Percentiles rank a stretch among this genome's conserved stretches.
phyloP scores from a whole-genome alignment of 1,140 invertebrate species.

The Diabrotica virgifera region DNA sequence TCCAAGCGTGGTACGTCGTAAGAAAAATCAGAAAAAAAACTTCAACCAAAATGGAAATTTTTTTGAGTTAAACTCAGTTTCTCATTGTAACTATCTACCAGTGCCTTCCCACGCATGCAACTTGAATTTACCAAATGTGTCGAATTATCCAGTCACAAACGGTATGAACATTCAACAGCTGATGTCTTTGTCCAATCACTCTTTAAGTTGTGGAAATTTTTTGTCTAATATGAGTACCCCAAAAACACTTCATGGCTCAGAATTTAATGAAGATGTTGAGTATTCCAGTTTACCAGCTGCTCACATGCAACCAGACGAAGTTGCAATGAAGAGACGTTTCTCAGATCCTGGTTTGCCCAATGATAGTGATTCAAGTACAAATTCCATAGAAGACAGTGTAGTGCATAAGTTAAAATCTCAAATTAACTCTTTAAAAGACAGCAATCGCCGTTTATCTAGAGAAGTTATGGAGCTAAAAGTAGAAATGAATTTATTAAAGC shows the following conservation, averaged over 20 bases:
- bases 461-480: slow-evolving; percentile 54
- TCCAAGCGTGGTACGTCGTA: slow-evolving; percentile 42
- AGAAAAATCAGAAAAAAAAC: slow-evolving; percentile 45
- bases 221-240: slow-evolving; percentile 29
- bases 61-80: slow-evolving; percentile 31
- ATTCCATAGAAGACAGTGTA: slow-evolving; percentile 51
- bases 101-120: slow-evolving; percentile 52
- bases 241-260: slow-evolving; percentile 25
- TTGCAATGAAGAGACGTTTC: slow-evolving; percentile 51
- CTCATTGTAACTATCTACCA: slow-evolving; percentile 47
- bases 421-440: slow-evolving; percentile 53
- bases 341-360: slow-evolving; percentile 57
- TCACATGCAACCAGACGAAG: slow-evolving; percentile 42
- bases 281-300: slow-evolving; percentile 54
- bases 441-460: slow-evolving; percentile 53
- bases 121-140: slow-evolving; percentile 32
- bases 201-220: slow-evolving; percentile 43
- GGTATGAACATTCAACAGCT: slow-evolving; percentile 52
- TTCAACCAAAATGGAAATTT: slow-evolving; percentile 29
- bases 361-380: slow-evolving; percentile 52
- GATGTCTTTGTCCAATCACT: slow-evolving; percentile 50
- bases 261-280: slow-evolving; percentile 38
- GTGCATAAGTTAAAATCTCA: slow-evolving; percentile 53
- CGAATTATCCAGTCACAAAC: slow-evolving; percentile 49
- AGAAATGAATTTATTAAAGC: slow-evolving; percentile 52